Evolutionary conservation across 2,113 vertebrate species (phyloP).

Genomic region (Triplophysa dalaica): DNA sequence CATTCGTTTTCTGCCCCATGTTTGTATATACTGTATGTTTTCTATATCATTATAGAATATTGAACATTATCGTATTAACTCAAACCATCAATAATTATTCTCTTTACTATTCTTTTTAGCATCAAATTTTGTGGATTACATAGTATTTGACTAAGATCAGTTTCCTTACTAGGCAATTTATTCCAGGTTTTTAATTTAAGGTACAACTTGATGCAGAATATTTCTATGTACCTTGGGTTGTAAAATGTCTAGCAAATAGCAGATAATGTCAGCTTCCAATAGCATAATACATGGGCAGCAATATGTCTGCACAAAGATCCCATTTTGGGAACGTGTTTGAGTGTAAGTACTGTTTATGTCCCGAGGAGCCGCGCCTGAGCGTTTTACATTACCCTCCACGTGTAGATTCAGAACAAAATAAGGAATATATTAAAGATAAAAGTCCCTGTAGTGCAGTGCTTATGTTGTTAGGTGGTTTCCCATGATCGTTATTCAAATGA

Average conservation of each 20-base stretch:
- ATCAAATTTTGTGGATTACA: not conserved
- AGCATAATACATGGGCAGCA: not conserved
- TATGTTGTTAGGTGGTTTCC: conserved; percentile 12
- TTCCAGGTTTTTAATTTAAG: not conserved
- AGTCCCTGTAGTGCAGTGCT: conserved; percentile 10
- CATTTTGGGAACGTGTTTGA: conserved; percentile 5
- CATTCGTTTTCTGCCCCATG: too few relatives aligned
- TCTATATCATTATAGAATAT: too few relatives aligned
- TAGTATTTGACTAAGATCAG: not conserved
- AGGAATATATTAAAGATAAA: conserved; percentile 12
- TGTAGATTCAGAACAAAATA: not conserved
- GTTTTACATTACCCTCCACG: conserved; percentile 6
- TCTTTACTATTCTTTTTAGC: not conserved
- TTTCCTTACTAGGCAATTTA: not conserved
- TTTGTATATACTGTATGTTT: too few relatives aligned
- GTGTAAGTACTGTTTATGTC: conserved; percentile 33
- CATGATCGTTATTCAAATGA: conserved; percentile 21
- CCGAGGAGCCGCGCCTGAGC: conserved; percentile 6
- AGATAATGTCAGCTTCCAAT: conserved; percentile 23
- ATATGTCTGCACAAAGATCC: not conserved
- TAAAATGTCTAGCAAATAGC: conserved; percentile 30
- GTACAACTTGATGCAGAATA: conserved; percentile 10
- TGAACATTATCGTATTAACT: not conserved
- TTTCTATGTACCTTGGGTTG: not conserved
- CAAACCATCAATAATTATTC: not conserved